Percentiles rank a stretch among this genome's conserved stretches.
Evolutionary conservation across 2,797 vertebrate species (phyloP).

Genomic region (Gobionotothen gibberifrons): DNA sequence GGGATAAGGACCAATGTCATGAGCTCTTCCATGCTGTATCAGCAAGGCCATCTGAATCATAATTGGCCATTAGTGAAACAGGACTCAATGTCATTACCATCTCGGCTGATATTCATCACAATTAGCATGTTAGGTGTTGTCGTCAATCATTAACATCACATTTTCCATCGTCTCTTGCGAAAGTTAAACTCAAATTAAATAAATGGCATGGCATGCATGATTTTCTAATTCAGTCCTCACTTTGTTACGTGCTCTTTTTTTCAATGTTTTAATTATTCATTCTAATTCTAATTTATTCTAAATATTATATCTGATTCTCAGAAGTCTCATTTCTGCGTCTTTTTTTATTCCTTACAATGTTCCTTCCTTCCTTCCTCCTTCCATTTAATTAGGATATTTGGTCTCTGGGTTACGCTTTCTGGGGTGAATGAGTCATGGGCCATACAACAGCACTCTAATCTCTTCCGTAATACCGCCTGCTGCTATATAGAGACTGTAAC

Average conservation of each 20-base stretch:
- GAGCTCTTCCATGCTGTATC: slow-evolving; percentile 17
- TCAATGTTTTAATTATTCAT: background rate
- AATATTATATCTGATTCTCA: slow-evolving; percentile 4
- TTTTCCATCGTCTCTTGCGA: slow-evolving; percentile 6
- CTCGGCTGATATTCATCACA: slow-evolving; percentile 41
- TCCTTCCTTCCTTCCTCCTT: slow-evolving; percentile 6
- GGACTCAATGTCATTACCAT: slow-evolving; percentile 37
- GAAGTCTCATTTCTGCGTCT: background rate
- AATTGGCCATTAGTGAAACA: slow-evolving; percentile 47
- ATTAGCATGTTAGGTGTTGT: slow-evolving; percentile 35
- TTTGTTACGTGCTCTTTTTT: background rate
- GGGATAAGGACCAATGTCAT: slow-evolving; percentile 18
- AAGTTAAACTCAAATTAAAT: background rate
- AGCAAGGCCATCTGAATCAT: slow-evolving; percentile 56
- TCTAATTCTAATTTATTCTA: background rate
- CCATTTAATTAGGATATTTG: slow-evolving; percentile 16
- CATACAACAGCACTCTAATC: slow-evolving; percentile 56
- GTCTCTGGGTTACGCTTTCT: slow-evolving; percentile 38
- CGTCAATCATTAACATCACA: slow-evolving; percentile 27
- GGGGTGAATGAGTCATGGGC: slow-evolving; percentile 70
- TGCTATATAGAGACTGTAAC: slow-evolving; percentile 58
- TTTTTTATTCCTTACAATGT: slow-evolving; percentile 7
- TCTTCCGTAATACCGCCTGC: slow-evolving; percentile 43
- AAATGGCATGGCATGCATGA: background rate
- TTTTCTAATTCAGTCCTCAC: background rate